Evolutionary conservation across 1,140 invertebrate species (phyloP), one percentile per base, ranked within the genome.

Genomic region (Papilio polyxenes): DNA sequence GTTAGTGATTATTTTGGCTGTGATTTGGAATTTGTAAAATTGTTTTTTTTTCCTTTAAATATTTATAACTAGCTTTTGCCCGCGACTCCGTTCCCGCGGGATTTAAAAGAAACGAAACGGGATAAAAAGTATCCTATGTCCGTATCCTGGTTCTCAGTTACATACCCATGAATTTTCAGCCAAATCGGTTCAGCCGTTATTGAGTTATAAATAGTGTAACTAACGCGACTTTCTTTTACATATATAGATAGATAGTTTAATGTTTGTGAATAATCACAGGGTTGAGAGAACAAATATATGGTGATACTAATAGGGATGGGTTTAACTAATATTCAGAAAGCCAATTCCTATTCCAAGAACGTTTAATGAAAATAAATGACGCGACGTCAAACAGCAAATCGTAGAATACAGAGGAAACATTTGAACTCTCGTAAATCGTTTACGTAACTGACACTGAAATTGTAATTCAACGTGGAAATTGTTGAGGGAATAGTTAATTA

Each of bases 401-500:
- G 9, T 31, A 37, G 62, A 11, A 23, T 31, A 37, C 62, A 31
- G 62, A n/a, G 23, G 9, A 65, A 31, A 65, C 0, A 9, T 65
- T 5, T 65, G 20, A 65, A 65, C 31, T 65, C 31, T 17, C 11
- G 13, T 72, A 5, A 65, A 72, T 72, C 65, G 37, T 72, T 37
- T 40, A 40, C 13, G 31, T 31, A 40, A 72, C 65, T 72, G 23
- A 40, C 65, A 72, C 56, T 59, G 65, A 37, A 72, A 31, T 15
- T 17, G 31, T 75, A 75, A 77, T 77, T 53, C 75, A 53, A 15
- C 20, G 23, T 77, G 49, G n/a, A 77, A 77, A 77, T 53, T 53
- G 75, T 51, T 51, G 48, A 76, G 48, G 75, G 75, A 76, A 76
- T 76, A 76, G 23, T 77, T 77, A 77, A 77, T 76, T 76, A 76